Base-by-base conservation (phyloP, 2,113 vertebrate genomes). In the Verasper variegatus region DNA sequence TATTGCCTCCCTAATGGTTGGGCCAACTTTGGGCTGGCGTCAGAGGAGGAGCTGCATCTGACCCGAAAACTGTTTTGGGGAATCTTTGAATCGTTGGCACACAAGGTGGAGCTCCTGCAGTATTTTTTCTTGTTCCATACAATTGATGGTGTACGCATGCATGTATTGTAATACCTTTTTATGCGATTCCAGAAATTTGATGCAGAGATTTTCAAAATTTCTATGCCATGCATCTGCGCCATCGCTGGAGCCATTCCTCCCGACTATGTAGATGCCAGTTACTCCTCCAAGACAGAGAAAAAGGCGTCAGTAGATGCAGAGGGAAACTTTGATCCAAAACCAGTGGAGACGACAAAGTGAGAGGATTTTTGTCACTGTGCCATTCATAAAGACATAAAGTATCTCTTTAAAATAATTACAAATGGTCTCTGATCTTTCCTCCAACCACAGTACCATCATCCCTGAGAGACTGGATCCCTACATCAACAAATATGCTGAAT, bases 11-110 rank as follows among this genome's bases (percentile, higher is more conserved):
- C 97, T 56, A 97, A 96, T 0, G 97, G 97, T 52, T 98, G 97
- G 97, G 96, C 95, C 76, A 97, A 96, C 91, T 97, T 96, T 11
- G 97, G 97, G 4, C 88, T 97, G 21, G 94, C 96, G 27, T 98
- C 97, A 0, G 97, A 98, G 77, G 97, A 98, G 82, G 97, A 98
- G 86, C 94, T 98, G 51, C 97, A 98, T 84, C 92, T 98, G 54
- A 97, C 96, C 1, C 94, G 97, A 7, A 98, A 98, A 80, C 95
- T 98, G 77, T 98, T 98, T 88, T 98, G 97, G 97, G 97, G 97
- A 66, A 98, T 98, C 82, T 97, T 98, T 91, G 97, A 98, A 81
- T 98, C 97, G 0, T 90, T 97, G 60, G 95, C 96, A 5, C 97
- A 97, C 82, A 98, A 98, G 95, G 97, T 97, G 72, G 20, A 70